Base-by-base conservation (phyloP, 2,888 invertebrate species). In the Chrysopilus asiliformis region DNA sequence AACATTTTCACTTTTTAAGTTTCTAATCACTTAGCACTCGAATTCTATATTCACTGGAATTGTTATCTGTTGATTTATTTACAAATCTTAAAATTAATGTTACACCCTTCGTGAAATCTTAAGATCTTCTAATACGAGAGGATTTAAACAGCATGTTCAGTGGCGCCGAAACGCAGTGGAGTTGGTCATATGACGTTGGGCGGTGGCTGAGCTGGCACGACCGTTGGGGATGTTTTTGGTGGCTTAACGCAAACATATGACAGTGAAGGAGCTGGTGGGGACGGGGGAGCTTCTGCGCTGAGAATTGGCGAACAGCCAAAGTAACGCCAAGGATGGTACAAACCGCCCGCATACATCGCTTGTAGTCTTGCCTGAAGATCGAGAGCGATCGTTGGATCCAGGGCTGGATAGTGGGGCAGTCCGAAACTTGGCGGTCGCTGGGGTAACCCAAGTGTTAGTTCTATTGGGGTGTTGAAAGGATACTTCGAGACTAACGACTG, bases 121-220 rank as follows among this genome's bases (percentile, higher is more conserved):
- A n/a, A n/a, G n/a, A n/a, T n/a, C n/a, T n/a, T n/a, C n/a, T n/a
- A n/a, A n/a, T n/a, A n/a, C n/a, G n/a, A n/a, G n/a, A n/a, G n/a
- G 6, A 30, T 44, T 49, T 47, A 58, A 38, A 60, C 56, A 48
- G 55, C 57, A 44, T 57, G 56, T 47, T 57, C 58, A 36, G 56
- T 52, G 43, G 60, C 57, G 51, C 60, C 58, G 47, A 53, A 63
- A 52, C 64, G 64, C 53, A 63, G 43, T 22, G 63, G 63, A 57
- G 63, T 64, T 51, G 63, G 63, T 63, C 64, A 63, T 57, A 64
- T 63, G 43, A 64, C 57, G 46, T 58, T 64, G 3, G 60, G 56
- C 27, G 60, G 55, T 22, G 54, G 52, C 41, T 53, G 53, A 25
- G 34, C 38, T 24, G 38, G 30, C 27, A 28, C 32, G 15, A 27